A percentile compares a stretch with the other conserved stretches of the same genome.
Conservation (phyloP, 2,797 vertebrate species). For the Phrynocephalus guinanensis region DNA sequence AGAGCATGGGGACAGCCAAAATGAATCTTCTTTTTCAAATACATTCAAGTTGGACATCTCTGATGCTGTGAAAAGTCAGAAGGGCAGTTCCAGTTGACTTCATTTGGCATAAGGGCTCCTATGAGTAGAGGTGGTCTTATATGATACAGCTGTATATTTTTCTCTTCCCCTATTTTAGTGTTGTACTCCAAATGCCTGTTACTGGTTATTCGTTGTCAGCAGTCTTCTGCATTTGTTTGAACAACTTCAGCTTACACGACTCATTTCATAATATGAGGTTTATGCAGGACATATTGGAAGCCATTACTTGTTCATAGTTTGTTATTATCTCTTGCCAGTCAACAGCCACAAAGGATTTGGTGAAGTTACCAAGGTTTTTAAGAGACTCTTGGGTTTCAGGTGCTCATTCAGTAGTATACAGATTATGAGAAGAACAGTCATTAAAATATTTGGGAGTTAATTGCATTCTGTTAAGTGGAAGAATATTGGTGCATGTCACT, state of each 20-base stretch:
- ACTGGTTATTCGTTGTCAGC: conserved; percentile 2
- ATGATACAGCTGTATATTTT: background rate
- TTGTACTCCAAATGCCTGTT: background rate
- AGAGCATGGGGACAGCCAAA: no score
- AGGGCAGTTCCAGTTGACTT: no score
- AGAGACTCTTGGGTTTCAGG: conserved; percentile 24
- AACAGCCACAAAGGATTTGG: conserved; percentile 2
- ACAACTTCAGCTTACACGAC: background rate
- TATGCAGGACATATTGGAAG: background rate
- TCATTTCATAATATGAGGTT: background rate
- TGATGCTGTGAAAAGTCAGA: no score
- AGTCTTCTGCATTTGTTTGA: background rate
- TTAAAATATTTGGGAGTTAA: conserved; percentile 2
- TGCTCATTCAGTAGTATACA: background rate
- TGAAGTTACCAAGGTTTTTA: background rate
- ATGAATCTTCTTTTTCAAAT: no score
- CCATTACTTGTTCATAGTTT: conserved; percentile 27
- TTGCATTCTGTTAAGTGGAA: conserved; percentile 25
- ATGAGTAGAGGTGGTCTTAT: no score
- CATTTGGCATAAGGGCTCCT: no score
- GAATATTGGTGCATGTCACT: conserved; percentile 10
- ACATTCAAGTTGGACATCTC: no score
- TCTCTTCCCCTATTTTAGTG: rapidly evolving
- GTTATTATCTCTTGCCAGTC: background rate
- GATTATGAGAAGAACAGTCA: background rate